phyloP scores from a whole-genome alignment of 2,797 vertebrate species.

The Scleropages formosus region DNA sequence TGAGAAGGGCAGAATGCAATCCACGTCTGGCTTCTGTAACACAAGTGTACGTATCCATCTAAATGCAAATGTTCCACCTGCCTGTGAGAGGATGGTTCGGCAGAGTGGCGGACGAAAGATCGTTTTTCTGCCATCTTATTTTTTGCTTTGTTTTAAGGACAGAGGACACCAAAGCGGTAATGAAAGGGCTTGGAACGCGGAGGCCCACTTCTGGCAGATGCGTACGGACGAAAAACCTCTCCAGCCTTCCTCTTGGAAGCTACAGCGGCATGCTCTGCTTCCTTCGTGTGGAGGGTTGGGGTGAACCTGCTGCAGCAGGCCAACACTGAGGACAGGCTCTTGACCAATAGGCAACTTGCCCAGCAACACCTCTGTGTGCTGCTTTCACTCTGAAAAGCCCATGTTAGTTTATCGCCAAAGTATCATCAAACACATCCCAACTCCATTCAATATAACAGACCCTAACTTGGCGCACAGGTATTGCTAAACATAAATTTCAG shows the following conservation, averaged over 20 bases:
- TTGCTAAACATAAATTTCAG: too few relatives aligned
- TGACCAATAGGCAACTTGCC: neutral
- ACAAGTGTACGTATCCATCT: constrained; percentile 73
- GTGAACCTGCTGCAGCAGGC: constrained; percentile 14
- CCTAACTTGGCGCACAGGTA: too few relatives aligned
- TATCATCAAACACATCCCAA: too few relatives aligned
- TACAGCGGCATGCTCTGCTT: neutral
- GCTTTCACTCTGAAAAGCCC: too few relatives aligned
- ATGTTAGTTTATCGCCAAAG: constrained; percentile 30
- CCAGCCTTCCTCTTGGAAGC: too few relatives aligned
- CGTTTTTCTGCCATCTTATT: constrained; percentile 30
- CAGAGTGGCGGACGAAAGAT: constrained; percentile 41
- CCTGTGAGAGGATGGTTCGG: constrained; percentile 36
- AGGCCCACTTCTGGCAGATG: constrained; percentile 23
- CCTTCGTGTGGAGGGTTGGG: constrained; percentile 42
- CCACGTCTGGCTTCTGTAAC: constrained; percentile 56
- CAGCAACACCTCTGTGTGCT: too few relatives aligned
- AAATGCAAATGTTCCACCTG: constrained; percentile 72
- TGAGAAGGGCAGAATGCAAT: constrained; percentile 49
- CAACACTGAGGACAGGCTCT: neutral
- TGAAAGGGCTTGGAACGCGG: constrained; percentile 7
- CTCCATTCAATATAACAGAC: too few relatives aligned
- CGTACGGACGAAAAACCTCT: constrained; percentile 1
- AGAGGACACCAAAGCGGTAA: constrained; percentile 41
- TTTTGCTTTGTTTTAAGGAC: constrained; percentile 47